Base-by-base conservation (phyloP, 2,113 vertebrate species). In the Microtus oregoni region DNA sequence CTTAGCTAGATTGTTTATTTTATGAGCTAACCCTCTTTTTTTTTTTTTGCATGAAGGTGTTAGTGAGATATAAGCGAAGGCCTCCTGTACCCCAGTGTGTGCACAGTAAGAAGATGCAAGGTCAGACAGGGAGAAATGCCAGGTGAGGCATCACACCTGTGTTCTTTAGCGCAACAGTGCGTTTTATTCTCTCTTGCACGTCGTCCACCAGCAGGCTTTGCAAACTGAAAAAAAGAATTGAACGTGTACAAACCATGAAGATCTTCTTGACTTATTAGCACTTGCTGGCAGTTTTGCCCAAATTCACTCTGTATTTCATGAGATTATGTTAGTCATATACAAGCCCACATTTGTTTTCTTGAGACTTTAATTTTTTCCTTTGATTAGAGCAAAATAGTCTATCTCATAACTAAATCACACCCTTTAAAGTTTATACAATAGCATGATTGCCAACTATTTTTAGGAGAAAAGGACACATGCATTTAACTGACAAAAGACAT, bases 251-350 rank as follows among this genome's bases (percentile, higher is more conserved):
- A 90, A 87, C 41, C 81, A 28, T 79, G 47, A 83, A 94, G 72
- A 8, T 79, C 15, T 93, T 95, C 94, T 55, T 93, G 94, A 94
- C 90, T 94, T 87, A 90, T 81, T 89, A 89, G 28, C 26, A 86
- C 28, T 90, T 96, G 5, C 58, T 92, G 58, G 19, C 38, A 92
- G 82, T 81, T 86, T 44, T 88, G 32, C 17, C 44, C 47, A 68
- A 79, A 52, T 88, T 79, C 50, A 15, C 52, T 83, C 83, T 92
- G 35, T 81, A 63, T 63, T 38, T 90, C 55, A 35, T 85, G 79
- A 93, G 58, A 58, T 50, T 90, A 28, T 68, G 63, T 81, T 77
- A 93, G 50, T 58, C n/a, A 6, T 17, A 67, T 72, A 73, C 61
- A 83, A 32, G 19, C 67, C 38, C 19, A 95, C 73, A 78, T 73